Evolutionary conservation across 2,113 vertebrate species (phyloP), one percentile per base, ranked within the genome.

Genomic region (Hemiprocne comata): DNA sequence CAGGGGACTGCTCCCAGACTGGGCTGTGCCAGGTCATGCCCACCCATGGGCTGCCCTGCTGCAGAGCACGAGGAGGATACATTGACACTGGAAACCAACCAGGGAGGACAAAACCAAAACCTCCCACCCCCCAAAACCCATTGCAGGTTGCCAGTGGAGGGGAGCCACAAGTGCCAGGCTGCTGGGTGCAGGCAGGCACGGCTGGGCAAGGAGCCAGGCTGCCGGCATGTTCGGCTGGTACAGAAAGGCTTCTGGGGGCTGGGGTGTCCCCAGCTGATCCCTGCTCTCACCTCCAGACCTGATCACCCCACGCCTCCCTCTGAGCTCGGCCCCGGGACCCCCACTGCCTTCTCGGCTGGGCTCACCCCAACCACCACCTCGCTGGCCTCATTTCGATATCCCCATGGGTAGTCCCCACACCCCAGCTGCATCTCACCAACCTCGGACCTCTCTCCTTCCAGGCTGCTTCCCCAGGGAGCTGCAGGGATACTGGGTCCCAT

Each of bases 321-420:
- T 44, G 23, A 81, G 33, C 70, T 44, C 55, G 4, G 29, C 6
- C 44, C 42, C 7, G 5, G 42, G 23, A 40, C 7, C 33, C 31
- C 10, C 58, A 53, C 24, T 40, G 21, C 57, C 28, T 51, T 34
- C 62, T 46, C 11, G 0, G n/a, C 66, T 19, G n/a, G 65, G 36
- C 21, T 85, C 82, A 67, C 42, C 44, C 78, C 67, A 44, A 10
- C 19, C 50, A 44, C 29, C 62, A 21, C n/a, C 13, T 33, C 21
- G 5, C 15, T 2, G 0, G 51, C 28, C 7, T 69, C 46, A 74
- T 36, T 36, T 40, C 9, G 1, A 6, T 2, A 16, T 4, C 53
- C 33, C 17, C 24, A 5, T 0, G 0, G n/a, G 7, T 34, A 26
- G 26, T 10, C 9, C 36, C 40, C 70, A 1, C 0, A 5, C 5